Evolutionary conservation across 1,140 invertebrate genomes (phyloP).

Genomic region (Phthorimaea operculella): DNA sequence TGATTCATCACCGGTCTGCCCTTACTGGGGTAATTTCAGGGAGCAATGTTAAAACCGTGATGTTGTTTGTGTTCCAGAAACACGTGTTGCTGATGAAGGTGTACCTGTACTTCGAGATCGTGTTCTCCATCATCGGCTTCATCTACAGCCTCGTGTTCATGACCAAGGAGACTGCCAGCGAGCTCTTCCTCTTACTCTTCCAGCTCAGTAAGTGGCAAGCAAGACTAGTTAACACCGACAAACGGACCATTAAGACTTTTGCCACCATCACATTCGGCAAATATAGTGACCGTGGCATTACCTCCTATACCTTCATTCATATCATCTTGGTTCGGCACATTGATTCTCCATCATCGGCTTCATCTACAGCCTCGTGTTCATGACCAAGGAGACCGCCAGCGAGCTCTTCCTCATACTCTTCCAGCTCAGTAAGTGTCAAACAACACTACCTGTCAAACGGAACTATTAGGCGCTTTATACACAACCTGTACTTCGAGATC

Average conservation of each 20-base stretch:
- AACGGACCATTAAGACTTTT: no score
- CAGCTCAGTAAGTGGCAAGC: conserved; percentile 54
- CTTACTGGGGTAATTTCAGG: no score
- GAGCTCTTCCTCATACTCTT: conserved; percentile 53
- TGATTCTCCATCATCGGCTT: conserved; percentile 52
- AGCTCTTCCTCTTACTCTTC: conserved; percentile 54
- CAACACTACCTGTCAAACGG: no score
- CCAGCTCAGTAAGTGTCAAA: conserved; percentile 55
- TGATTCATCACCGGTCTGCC: no score
- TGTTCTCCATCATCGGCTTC: conserved; percentile 47
- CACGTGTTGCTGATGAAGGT: conserved; percentile 51
- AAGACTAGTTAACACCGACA: no score
- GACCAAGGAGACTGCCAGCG: conserved; percentile 40
- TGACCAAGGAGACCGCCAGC: conserved; percentile 40
- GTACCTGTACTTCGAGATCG: conserved; percentile 54
- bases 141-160: conserved; percentile 49
- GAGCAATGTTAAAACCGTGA: not conserved
- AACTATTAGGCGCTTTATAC: no score
- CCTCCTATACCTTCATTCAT: no score
- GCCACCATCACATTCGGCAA: no score
- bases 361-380: conserved; percentile 45
- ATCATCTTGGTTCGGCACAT: no score
- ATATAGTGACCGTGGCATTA: no score
- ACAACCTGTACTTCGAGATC: conserved; percentile 55
- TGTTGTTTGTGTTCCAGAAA: conserved; percentile 39